Conservation (phyloP, 2,113 vertebrate genomes). For the Caranx melampygus region DNA sequence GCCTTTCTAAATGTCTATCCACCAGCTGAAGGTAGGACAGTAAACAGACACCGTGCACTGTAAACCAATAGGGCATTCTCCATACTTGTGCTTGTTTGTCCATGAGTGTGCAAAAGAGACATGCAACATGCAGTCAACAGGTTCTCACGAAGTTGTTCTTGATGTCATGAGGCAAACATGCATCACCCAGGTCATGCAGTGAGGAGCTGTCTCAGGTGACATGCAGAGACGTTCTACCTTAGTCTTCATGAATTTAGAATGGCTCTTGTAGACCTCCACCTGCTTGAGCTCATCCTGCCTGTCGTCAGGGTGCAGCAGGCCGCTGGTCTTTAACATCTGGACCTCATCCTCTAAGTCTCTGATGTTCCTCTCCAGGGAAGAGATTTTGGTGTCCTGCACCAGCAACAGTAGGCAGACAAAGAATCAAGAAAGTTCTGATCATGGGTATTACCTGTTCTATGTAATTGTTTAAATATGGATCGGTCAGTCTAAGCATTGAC, state of each 20-base stretch:
- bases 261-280: conserved; percentile 98
- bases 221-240: conserved; percentile 87
- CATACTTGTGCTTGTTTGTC: background rate
- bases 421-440: conserved; percentile 43
- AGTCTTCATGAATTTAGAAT: conserved; percentile 99
- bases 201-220: background rate
- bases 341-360: conserved; percentile 98
- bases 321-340: conserved; percentile 97
- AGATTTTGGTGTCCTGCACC: conserved; percentile 96
- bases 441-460: background rate
- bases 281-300: conserved; percentile 96
- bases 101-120: conserved; percentile 14
- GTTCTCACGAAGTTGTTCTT: background rate
- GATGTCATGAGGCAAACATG: conserved; percentile 14
- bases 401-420: conserved; percentile 64
- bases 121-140: conserved; percentile 21
- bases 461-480: background rate
- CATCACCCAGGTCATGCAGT: conserved; percentile 40
- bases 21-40: conserved; percentile 34
- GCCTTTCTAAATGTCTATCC: conserved; percentile 35
- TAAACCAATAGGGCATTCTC: conserved; percentile 40
- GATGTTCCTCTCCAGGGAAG: conserved; percentile 97
- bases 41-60: conserved; percentile 45
- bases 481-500: background rate
- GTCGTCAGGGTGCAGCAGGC: conserved; percentile 91